Base-by-base conservation (phyloP, 2,113 vertebrate species). In the Onychorhynchus coronatus region DNA sequence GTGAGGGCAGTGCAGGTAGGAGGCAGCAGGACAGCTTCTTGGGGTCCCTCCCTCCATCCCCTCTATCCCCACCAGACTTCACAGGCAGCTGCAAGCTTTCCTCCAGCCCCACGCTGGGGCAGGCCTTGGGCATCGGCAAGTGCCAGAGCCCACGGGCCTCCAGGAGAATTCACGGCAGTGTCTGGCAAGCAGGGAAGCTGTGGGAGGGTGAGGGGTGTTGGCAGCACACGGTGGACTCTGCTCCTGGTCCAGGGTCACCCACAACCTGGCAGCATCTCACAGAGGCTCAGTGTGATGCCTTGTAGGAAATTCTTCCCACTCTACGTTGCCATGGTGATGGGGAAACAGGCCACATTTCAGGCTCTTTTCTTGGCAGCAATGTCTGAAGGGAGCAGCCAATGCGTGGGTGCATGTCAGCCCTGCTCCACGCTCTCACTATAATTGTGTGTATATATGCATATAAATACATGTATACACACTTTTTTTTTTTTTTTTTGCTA, bases 231-330 rank as follows among this genome's bases (percentile, higher is more conserved):
- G 39, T 2, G 3, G 25, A 19, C 53, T 4, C n/a, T 30, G 52
- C 39, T 83, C 15, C 76, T 56, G 73, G 8, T 14, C 28, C 31
- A 0, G 0, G 52, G 44, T 56, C 5, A 9, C 30, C 31, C 0
- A 0, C 5, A 6, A 59, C 46, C 66, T 78, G 66, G 53, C 89
- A 83, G 84, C 74, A 35, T 37, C 87, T 80, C 58, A 2, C 72
- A 39, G 84, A 82, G 37, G 30, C 44, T 85, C 74, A 18, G 49
- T 4, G 4, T 20, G 0, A 6, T 23, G 42, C 91, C 22, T 13
- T 22, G 88, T 55, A 93, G 94, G 85, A 94, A 95, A 93, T 74
- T 79, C 86, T 75, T 95, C 84, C 77, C 72, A 84, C 81, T 56
- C 66, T 2, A 1, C 3, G 70, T 97, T 96, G 91, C 93, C 94